Conservation (phyloP, 2,113 vertebrate species). For the Oncorhynchus keta region DNA sequence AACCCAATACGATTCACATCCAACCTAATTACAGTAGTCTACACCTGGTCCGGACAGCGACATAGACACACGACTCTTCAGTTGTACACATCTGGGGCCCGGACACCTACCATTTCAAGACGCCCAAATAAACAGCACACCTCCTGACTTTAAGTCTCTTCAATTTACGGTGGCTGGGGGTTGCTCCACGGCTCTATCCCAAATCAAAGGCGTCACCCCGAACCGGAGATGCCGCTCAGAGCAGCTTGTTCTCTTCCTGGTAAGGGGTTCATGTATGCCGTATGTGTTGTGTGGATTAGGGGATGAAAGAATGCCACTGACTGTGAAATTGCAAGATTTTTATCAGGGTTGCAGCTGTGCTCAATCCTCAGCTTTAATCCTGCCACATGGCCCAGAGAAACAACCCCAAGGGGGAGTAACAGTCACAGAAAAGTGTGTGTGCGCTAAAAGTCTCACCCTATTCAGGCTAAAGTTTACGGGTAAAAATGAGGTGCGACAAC, state of each 20-base stretch:
- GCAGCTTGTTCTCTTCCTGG: slow-evolving; percentile 57
- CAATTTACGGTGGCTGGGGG: background rate
- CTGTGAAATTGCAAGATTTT: slow-evolving; percentile 79
- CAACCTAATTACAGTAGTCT: background rate
- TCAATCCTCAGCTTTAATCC: slow-evolving; percentile 73
- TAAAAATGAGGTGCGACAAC: too few relatives aligned
- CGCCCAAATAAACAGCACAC: background rate
- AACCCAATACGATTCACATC: background rate
- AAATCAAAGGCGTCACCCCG: slow-evolving; percentile 44
- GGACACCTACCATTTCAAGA: background rate
- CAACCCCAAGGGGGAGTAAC: too few relatives aligned
- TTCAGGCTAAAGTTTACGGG: background rate
- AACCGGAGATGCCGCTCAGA: slow-evolving; percentile 31
- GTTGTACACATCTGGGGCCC: background rate
- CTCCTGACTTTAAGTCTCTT: background rate
- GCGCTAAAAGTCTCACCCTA: too few relatives aligned
- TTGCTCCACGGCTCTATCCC: slow-evolving; percentile 18
- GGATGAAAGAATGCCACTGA: slow-evolving; percentile 77
- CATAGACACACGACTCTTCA: background rate
- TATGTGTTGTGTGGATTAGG: slow-evolving; percentile 70
- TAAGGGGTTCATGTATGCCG: slow-evolving; percentile 62
- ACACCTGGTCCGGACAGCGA: background rate
- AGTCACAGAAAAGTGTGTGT: too few relatives aligned
- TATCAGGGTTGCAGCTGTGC: slow-evolving; percentile 75
- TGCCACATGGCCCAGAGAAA: slow-evolving; percentile 51